These are phyloP conservation scores for Nemoura dubitans DNA, from an alignment of 2,888 invertebrate species.

Conservation along the genomic window DNA sequence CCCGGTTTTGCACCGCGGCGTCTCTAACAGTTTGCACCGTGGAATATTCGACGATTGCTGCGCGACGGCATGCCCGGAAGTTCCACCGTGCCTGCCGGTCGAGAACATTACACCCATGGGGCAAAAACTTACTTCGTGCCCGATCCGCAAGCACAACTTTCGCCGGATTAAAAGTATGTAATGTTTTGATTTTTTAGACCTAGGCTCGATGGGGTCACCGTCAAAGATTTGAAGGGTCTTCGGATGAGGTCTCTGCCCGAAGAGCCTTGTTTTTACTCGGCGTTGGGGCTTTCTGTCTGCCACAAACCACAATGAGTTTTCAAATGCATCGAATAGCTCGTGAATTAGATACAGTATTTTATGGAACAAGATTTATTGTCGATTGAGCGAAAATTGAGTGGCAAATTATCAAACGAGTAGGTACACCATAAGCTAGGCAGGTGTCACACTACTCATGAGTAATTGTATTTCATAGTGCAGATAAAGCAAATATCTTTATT, in stretches of 20 bases:
- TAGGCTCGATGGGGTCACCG: too few species aligned
- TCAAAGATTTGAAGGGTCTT: too few species aligned
- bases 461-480: neutral
- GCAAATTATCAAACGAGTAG: neutral
- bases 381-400: neutral
- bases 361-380: neutral
- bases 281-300: too few species aligned
- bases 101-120: constrained; percentile 21
- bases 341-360: neutral
- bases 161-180: constrained; percentile 36
- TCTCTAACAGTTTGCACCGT: neutral
- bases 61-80: constrained; percentile 23
- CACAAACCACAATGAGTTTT: too few species aligned
- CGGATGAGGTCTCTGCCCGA: too few species aligned
- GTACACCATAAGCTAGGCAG: neutral
- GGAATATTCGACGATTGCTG: neutral
- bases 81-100: neutral
- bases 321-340: neutral
- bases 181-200: neutral
- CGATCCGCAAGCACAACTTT: constrained; percentile 38
- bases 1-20: neutral
- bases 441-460: neutral
- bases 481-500: neutral
- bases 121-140: constrained; percentile 29
- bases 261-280: too few species aligned